A percentile compares a stretch with the other conserved stretches of the same genome.
Conservation (phyloP, 2,797 vertebrate genomes). For the Syngnathus rostellatus region DNA sequence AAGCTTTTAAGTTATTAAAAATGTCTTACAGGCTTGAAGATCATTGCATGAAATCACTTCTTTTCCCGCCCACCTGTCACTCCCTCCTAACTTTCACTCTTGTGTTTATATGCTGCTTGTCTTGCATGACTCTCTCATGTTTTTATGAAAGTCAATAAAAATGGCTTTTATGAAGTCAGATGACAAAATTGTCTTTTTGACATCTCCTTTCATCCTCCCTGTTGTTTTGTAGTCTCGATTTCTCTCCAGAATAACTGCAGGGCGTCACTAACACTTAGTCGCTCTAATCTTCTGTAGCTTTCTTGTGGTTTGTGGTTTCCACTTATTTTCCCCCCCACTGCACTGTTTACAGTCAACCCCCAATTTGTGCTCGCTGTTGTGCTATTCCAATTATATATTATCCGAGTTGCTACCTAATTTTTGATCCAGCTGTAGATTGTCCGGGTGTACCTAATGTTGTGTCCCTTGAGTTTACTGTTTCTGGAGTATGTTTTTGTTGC, state of each 20-base stretch:
- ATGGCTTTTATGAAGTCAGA: constrained; percentile 74
- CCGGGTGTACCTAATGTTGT: background rate
- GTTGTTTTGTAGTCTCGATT: constrained; percentile 14
- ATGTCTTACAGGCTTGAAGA: background rate
- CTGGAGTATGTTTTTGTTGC: constrained; percentile 3
- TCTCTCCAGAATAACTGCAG: background rate
- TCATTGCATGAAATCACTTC: background rate
- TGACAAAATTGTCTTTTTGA: constrained; percentile 47
- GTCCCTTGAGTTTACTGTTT: background rate
- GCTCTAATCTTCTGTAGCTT: background rate
- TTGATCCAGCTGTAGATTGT: background rate
- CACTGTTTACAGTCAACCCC: constrained; percentile 10
- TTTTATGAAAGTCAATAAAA: constrained; percentile 88
- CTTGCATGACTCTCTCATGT: constrained; percentile 49
- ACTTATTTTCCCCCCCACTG: background rate
- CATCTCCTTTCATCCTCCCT: constrained; percentile 5
- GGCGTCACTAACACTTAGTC: background rate
- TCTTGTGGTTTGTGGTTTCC: constrained; percentile 2
- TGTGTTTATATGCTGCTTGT: constrained; percentile 22
- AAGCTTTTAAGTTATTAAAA: background rate
- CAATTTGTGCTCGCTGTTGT: background rate
- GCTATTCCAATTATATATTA: background rate
- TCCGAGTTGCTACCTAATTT: no score
- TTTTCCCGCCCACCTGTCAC: background rate
- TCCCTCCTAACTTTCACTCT: background rate